Evolutionary conservation across 2,113 vertebrate species (phyloP).

Genomic region (Rousettus leschenaultii): DNA sequence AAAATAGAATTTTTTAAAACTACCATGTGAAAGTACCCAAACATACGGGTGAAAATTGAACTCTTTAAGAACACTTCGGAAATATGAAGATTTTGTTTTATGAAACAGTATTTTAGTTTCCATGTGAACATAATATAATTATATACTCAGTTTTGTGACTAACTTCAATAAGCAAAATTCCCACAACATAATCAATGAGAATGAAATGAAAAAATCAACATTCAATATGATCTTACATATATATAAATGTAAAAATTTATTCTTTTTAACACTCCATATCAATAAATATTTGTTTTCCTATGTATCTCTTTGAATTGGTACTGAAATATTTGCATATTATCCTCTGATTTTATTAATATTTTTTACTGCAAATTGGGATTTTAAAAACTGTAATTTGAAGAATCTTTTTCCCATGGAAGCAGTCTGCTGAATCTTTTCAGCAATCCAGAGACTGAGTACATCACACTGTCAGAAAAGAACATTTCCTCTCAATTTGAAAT

Average conservation of each 20-base stretch:
- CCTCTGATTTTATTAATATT: neutral
- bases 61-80: neutral
- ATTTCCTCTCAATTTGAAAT: neutral
- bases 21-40: neutral
- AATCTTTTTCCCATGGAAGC: neutral
- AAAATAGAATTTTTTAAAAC: neutral
- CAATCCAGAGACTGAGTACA: neutral
- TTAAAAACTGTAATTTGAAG: neutral
- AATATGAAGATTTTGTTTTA: neutral
- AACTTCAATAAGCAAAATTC: neutral
- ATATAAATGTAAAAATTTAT: neutral
- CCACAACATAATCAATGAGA: neutral
- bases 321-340: neutral
- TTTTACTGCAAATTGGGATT: neutral
- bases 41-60: neutral
- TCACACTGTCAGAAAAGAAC: neutral
- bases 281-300: constrained; percentile 13
- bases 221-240: neutral
- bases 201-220: neutral
- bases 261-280: neutral
- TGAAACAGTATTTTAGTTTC: neutral
- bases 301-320: neutral
- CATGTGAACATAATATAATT: neutral
- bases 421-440: neutral
- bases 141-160: neutral